Base-by-base conservation (phyloP, 1,140 invertebrate genomes). In the Brachystomella parvula region DNA sequence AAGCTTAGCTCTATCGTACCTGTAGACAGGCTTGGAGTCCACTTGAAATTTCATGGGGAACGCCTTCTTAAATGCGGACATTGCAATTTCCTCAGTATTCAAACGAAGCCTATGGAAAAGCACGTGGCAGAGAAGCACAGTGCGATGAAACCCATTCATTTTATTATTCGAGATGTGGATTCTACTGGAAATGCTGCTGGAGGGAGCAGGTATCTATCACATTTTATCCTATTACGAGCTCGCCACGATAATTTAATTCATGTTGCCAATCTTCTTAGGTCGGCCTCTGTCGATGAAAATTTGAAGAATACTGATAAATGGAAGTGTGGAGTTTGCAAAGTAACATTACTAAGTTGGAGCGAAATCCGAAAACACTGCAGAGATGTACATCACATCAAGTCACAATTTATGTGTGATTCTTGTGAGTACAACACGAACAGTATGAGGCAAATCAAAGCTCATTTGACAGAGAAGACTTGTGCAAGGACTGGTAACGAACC, bases 21-120 rank as follows among this genome's bases (percentile, higher is more conserved):
- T 17, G 76, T 85, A 2, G 80, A 84, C 29, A 82, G 83, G 65
- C 83, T 89, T 66, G 78, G 84, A 3, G 77, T 80, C 65, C 88
- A 90, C 78, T 80, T 90, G 64, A 86, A 86, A 77, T 83, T 89
- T 79, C 89, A 90, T 77, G 86, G 87, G 66, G 77, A 80, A 3
- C 81, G 79, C 66, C 76, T 90, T 28, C 89, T 86, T 75, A 85
- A 85, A 70, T 90, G 87, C 78, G 81, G 81, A 1, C 76, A 82
- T 69, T 89, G 87, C 73, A 77, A 80, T 72, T 84, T 84, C 76
- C 80, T 85, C 3, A 78, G 84, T 39, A 78, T 82, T 75, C 80
- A 83, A 67, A 64, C 71, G 35, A 73, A 72, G 47, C 30, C 84
- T 2, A 79, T 89, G 0, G 86, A 88, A 31, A 82, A 83, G 26